Evolutionary conservation across 2,113 vertebrate genomes (phyloP), one percentile per base, ranked within the genome.

Genomic region (Oreotrochilus melanogaster): DNA sequence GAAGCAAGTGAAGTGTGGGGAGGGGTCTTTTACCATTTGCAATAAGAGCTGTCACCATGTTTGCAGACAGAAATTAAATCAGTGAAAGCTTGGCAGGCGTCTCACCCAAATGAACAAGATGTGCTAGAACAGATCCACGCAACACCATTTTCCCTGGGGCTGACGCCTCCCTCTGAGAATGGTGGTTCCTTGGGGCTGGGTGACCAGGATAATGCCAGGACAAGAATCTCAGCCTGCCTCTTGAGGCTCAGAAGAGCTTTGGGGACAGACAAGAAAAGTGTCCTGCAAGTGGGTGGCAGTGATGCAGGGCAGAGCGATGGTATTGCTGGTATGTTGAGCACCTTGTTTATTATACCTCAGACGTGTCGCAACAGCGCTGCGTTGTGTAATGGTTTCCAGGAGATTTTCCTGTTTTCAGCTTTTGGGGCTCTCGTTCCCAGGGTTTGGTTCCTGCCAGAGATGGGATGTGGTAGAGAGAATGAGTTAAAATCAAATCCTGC

Each of bases 301-400:
- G 95, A 90, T 10, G 60, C 35, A 37, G 92, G 88, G 70, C 80
- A 91, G 73, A 89, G 70, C 10, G 2, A 28, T 88, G 94, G 94
- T 76, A 96, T 90, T 80, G 92, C 89, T 92, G 93, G 94, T 83
- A 94, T 95, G 94, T 58, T 3, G 15, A 96, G 93, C 80, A 95
- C 92, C 88, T 83, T 96, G 90, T 95, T 96, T 92, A 14, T 94
- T 92, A 16, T 27, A 66, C 75, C 72, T 66, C 67, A 53, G 47
- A 66, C 79, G 0, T 95, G 93, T 96, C 18, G 48, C 92, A 94
- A 95, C 96, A 95, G 76, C 24, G 7, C 83, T 53, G 72, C 64
- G 39, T 95, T 95, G 90, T 86, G 88, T 80, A 93, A 96, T 90
- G 79, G 18, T 60, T 96, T 94, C 91, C 81, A 94, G 92, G 60